phyloP scores from a whole-genome alignment of 2,113 vertebrate species.

The Pachycephala philippinensis region DNA sequence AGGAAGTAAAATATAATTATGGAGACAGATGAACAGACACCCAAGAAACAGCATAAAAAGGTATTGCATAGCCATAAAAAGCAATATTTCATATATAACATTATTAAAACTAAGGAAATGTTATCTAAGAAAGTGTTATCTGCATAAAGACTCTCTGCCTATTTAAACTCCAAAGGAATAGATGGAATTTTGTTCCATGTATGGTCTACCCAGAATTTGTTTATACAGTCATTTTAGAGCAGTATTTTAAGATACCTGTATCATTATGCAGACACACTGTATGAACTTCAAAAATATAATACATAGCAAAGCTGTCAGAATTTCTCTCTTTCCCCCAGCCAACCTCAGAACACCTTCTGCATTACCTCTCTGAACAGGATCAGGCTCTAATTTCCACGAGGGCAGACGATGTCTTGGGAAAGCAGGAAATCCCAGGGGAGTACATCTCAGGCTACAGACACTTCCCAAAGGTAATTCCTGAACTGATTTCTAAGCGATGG shows the following conservation, averaged over 20 bases:
- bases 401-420: neutral
- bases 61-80: conserved; percentile 17
- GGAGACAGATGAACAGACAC: conserved; percentile 59
- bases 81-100: conserved; percentile 45
- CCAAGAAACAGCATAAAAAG: conserved; percentile 46
- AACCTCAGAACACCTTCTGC: neutral
- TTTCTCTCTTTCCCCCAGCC: neutral
- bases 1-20: conserved; percentile 60
- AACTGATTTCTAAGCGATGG: neutral
- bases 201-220: neutral
- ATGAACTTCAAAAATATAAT: neutral
- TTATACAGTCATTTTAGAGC: neutral
- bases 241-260: neutral
- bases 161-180: neutral
- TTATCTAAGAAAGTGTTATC: conserved; percentile 3
- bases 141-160: neutral
- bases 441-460: neutral
- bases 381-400: neutral
- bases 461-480: conserved; percentile 35
- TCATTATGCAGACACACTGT: neutral
- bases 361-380: neutral
- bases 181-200: neutral
- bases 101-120: conserved; percentile 51
- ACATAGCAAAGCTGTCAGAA: neutral
- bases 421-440: neutral